Conservation (phyloP, 2,888 invertebrate species). For the Trissonchulus sp. region DNA sequence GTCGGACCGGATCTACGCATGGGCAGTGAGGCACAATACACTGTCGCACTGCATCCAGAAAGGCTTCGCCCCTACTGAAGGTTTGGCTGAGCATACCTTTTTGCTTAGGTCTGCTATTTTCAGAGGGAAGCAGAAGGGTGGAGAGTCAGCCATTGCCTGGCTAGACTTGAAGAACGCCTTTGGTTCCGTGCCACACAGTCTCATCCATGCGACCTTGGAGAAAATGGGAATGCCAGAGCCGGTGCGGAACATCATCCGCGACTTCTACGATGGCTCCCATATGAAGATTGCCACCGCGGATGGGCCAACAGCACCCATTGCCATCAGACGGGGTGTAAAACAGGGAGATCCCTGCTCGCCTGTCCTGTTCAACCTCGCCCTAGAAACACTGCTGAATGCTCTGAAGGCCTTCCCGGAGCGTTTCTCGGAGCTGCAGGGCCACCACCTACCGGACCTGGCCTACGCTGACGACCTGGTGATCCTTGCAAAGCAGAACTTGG, state of each 20-base stretch:
- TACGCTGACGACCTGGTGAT: background rate
- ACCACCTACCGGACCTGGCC: background rate
- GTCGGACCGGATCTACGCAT: too few species aligned
- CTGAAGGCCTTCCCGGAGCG: background rate
- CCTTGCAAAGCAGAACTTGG: too few species aligned
- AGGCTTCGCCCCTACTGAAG: too few species aligned
- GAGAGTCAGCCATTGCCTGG: background rate
- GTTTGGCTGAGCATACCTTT: too few species aligned
- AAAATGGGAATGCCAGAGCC: background rate
- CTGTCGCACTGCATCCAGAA: too few species aligned
- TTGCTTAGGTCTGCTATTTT: background rate
- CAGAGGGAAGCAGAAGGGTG: background rate
- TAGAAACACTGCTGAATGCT: slow-evolving; percentile 41
- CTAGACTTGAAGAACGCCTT: background rate
- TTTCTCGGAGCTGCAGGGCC: too few species aligned
- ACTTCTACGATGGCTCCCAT: slow-evolving; percentile 20
- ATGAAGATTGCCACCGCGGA: slow-evolving; percentile 10
- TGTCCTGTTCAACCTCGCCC: slow-evolving; percentile 48
- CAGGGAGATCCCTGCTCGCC: slow-evolving; percentile 51
- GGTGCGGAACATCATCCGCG: slow-evolving; percentile 4
- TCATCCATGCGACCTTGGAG: background rate
- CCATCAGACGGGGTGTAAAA: slow-evolving; percentile 43
- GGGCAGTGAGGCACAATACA: too few species aligned
- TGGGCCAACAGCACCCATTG: slow-evolving; percentile 34
- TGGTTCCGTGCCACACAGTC: background rate